These are phyloP conservation scores for Pangasius larnaudii DNA, from an alignment of 2,797 vertebrate species.

Conservation along the genomic window DNA sequence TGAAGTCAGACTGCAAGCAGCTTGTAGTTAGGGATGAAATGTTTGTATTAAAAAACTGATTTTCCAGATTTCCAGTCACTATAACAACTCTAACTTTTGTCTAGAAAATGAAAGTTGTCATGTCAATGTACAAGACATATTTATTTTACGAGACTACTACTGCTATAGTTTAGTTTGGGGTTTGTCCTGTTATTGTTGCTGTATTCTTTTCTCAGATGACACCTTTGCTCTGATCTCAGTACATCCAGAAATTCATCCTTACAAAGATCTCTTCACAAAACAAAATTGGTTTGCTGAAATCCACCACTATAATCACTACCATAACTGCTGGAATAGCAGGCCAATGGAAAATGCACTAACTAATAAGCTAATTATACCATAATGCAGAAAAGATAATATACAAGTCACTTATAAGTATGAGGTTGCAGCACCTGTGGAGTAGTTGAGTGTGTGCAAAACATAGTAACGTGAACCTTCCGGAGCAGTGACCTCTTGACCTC, in stretches of 20 bases:
- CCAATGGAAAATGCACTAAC: background rate
- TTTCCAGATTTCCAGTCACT: background rate
- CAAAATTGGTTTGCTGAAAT: background rate
- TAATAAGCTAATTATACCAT: background rate
- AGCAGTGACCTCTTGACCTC: slow-evolving; percentile 16
- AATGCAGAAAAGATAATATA: background rate
- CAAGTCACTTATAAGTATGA: background rate
- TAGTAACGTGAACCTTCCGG: background rate
- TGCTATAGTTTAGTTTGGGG: background rate
- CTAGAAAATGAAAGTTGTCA: background rate
- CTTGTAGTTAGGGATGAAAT: background rate
- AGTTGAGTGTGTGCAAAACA: background rate
- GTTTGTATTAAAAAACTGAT: background rate
- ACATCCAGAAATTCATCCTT: background rate
- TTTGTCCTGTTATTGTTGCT: background rate
- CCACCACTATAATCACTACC: background rate
- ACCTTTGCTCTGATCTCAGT: background rate
- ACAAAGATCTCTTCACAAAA: background rate
- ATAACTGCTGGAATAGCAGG: background rate
- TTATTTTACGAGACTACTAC: background rate
- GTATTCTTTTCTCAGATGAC: background rate
- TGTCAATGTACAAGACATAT: background rate
- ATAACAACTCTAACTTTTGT: background rate
- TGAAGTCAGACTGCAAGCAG: background rate
- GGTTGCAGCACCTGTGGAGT: background rate